A percentile compares a stretch with the other conserved stretches of the same genome.
phyloP scores from a whole-genome alignment of 2,888 invertebrate genomes.

The Caenorhabditis becei region DNA sequence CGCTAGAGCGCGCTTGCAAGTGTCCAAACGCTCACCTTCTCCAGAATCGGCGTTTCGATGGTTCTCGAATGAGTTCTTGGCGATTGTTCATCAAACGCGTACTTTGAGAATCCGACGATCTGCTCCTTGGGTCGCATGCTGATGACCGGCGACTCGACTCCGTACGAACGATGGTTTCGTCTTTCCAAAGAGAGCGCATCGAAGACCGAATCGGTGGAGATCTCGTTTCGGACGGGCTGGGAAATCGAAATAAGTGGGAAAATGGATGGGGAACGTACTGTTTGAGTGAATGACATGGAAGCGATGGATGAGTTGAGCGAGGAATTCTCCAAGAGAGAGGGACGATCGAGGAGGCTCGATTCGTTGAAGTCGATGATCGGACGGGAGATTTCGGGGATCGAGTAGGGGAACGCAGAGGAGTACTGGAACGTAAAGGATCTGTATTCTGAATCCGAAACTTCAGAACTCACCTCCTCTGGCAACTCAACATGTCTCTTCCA shows the following conservation, averaged over 20 bases:
- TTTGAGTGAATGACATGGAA: conserved; percentile 35
- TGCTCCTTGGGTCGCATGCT: conserved; percentile 44
- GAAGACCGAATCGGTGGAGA: conserved; percentile 32
- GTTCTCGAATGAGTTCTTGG: conserved; percentile 7
- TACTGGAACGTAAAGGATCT: too few relatives aligned
- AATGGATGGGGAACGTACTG: conserved; percentile 19
- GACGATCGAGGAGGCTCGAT: conserved; percentile 20
- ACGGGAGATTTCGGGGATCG: conserved; percentile 44
- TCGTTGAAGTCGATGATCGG: conserved; percentile 36
- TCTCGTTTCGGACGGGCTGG: conserved; percentile 44
- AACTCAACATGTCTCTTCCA: conserved; percentile 45
- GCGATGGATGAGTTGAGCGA: conserved; percentile 8
- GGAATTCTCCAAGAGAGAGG: conserved; percentile 37
- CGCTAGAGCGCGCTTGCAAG: neutral
- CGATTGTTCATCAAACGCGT: conserved; percentile 19
- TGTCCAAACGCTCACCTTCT: conserved; percentile 8
- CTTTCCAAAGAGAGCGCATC: conserved; percentile 32
- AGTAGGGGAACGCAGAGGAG: conserved; percentile 55
- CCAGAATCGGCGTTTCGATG: conserved; percentile 44
- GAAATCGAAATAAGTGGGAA: neutral
- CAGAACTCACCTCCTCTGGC: too few relatives aligned
- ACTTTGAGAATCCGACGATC: conserved; percentile 46
- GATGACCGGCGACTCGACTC: conserved; percentile 26
- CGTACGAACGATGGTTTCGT: conserved; percentile 4
- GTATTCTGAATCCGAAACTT: too few relatives aligned